These are phyloP conservation scores for Drosophila prostipennis DNA, from an alignment of 2,888 invertebrate species.

Conservation along the genomic window DNA sequence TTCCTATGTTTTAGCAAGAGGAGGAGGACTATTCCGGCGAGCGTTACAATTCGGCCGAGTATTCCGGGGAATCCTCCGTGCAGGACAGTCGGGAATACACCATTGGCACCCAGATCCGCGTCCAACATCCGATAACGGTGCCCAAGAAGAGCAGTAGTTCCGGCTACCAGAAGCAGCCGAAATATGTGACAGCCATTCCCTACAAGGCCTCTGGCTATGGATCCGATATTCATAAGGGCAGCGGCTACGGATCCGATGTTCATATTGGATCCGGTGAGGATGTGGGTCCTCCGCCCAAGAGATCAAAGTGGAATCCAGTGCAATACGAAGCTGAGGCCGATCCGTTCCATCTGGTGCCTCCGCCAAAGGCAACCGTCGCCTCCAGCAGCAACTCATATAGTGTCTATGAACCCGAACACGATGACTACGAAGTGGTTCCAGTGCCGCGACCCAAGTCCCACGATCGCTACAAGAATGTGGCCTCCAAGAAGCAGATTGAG, in stretches of 20 bases:
- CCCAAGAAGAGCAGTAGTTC: constrained; percentile 69
- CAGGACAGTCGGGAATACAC: constrained; percentile 81
- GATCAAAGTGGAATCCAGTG: constrained; percentile 66
- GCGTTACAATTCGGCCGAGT: constrained; percentile 72
- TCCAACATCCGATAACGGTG: constrained; percentile 78
- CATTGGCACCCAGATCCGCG: constrained; percentile 82
- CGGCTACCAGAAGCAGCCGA: constrained; percentile 64
- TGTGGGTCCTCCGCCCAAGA: constrained; percentile 57
- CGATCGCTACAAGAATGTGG: constrained; percentile 78
- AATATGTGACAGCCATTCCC: constrained; percentile 60
- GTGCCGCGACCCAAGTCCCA: constrained; percentile 54
- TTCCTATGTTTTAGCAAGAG: constrained; percentile 57
- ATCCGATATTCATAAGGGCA: constrained; percentile 40
- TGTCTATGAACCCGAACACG: constrained; percentile 75
- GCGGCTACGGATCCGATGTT: constrained; percentile 50
- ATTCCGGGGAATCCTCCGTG: constrained; percentile 67
- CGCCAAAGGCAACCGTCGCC: constrained; percentile 67
- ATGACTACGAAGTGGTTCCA: constrained; percentile 68
- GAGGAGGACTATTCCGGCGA: constrained; percentile 80
- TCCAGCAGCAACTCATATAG: constrained; percentile 68
- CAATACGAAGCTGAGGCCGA: constrained; percentile 76
- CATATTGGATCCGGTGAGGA: constrained; percentile 38
- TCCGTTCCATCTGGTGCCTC: constrained; percentile 78
- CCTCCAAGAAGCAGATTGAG: constrained; percentile 81
- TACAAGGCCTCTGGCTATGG: constrained; percentile 54